These are phyloP conservation scores for Emesis furor DNA, from an alignment of 2,888 invertebrate genomes.

Conservation along the genomic window DNA sequence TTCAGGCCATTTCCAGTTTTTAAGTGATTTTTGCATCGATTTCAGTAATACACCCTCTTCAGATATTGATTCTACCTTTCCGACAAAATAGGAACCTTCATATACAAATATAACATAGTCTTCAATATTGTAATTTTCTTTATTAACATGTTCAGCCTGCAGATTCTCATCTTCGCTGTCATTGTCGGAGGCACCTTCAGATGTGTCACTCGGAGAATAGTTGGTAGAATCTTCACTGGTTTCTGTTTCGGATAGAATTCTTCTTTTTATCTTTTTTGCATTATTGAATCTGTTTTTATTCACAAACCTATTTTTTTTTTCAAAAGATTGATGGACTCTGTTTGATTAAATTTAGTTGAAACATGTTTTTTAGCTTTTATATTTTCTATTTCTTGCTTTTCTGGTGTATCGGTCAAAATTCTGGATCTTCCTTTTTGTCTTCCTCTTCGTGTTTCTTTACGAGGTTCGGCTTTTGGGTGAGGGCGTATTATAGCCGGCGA, in stretches of 20 bases:
- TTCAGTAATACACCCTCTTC: slow-evolving; percentile 35
- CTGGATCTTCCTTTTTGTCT: slow-evolving; percentile 62
- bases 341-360: slow-evolving; percentile 29
- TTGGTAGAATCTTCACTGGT: slow-evolving; percentile 28
- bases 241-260: slow-evolving; percentile 25
- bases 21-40: slow-evolving; percentile 35
- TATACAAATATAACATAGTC: slow-evolving; percentile 41
- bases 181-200: slow-evolving; percentile 25
- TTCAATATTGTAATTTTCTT: slow-evolving; percentile 34
- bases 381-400: slow-evolving; percentile 43
- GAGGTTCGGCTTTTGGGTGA: slow-evolving; percentile 63
- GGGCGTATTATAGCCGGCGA: slow-evolving; percentile 43
- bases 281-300: slow-evolving; percentile 24
- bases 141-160: slow-evolving; percentile 10
- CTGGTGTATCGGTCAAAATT: slow-evolving; percentile 71
- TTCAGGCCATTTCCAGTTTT: slow-evolving; percentile 45
- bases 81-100: slow-evolving; percentile 32
- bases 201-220: slow-evolving; percentile 23
- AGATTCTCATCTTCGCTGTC: slow-evolving; percentile 10
- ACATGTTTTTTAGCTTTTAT: slow-evolving; percentile 6
- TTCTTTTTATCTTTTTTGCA: slow-evolving; percentile 29
- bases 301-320: slow-evolving; percentile 22
- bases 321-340: slow-evolving; percentile 23
- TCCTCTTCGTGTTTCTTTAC: slow-evolving; percentile 60
- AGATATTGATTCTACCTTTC: slow-evolving; percentile 27